phyloP scores from a whole-genome alignment of 1,140 invertebrate species.

The Euwallacea fornicatus region DNA sequence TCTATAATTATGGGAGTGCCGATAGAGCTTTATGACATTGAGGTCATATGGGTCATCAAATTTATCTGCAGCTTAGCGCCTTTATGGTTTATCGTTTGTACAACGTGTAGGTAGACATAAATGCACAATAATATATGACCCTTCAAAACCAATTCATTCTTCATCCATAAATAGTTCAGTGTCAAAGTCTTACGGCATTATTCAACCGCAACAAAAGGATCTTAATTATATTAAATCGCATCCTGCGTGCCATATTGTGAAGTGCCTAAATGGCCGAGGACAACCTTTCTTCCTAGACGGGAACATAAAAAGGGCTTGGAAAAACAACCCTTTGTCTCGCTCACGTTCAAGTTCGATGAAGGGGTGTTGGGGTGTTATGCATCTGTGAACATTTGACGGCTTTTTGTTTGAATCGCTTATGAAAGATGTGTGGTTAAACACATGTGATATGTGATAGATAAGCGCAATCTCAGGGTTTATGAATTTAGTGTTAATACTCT shows the following conservation, averaged over 20 bases:
- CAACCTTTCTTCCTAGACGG: background rate
- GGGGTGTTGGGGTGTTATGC: constrained; percentile 24
- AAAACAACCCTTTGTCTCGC: constrained; percentile 23
- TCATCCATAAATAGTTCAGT: constrained; percentile 1
- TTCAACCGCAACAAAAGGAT: constrained; percentile 7
- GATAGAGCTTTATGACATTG: constrained; percentile 29
- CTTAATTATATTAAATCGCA: constrained; percentile 21
- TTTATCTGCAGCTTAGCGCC: constrained; percentile 29
- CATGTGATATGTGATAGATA: too few relatives aligned
- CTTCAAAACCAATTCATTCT: background rate
- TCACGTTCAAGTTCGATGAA: background rate
- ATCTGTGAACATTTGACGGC: constrained; percentile 28
- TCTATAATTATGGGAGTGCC: constrained; percentile 35
- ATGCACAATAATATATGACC: background rate
- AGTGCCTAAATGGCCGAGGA: background rate
- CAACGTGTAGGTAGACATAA: background rate
- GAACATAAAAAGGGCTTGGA: constrained; percentile 12
- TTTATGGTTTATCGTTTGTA: constrained; percentile 3
- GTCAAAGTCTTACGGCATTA: background rate
- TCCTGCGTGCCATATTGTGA: constrained; percentile 14
- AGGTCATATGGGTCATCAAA: constrained; percentile 16
- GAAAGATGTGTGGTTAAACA: too few relatives aligned
- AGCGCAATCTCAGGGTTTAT: too few relatives aligned
- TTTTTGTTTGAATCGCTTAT: background rate
- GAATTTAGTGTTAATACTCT: too few relatives aligned